phyloP scores from a whole-genome alignment of 2,797 vertebrate genomes.

The Chaetodon trifasciatus region DNA sequence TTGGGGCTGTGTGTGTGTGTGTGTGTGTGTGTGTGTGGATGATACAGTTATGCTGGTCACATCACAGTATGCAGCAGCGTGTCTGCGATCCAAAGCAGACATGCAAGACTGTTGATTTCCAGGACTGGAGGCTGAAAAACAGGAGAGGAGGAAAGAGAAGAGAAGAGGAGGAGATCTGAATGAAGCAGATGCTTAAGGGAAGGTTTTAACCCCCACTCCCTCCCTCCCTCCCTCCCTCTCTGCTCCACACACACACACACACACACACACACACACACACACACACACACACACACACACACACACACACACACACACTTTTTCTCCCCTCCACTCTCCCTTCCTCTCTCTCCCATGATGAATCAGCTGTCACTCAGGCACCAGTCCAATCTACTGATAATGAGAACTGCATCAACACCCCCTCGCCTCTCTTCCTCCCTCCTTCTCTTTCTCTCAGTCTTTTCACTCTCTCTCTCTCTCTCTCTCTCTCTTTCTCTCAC shows the following conservation, averaged over 20 bases:
- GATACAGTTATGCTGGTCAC: slow-evolving; percentile 58
- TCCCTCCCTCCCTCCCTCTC: neutral
- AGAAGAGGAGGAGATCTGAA: slow-evolving; percentile 70
- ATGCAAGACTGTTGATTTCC: slow-evolving; percentile 56
- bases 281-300: slow-evolving; percentile 19
- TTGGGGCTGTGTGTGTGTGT: slow-evolving; percentile 29
- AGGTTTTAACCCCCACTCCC: slow-evolving; percentile 60
- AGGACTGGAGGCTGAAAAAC: slow-evolving; percentile 49
- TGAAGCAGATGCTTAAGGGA: slow-evolving; percentile 86
- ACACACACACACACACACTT: slow-evolving; percentile 21
- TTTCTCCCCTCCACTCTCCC: slow-evolving; percentile 67
- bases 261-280: slow-evolving; percentile 21
- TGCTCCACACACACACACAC: slow-evolving; percentile 1
- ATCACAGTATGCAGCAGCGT: slow-evolving; percentile 38
- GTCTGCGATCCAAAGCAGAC: slow-evolving; percentile 53
- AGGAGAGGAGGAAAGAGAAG: slow-evolving; percentile 26
- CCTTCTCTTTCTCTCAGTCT: slow-evolving; percentile 60
- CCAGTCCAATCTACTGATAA: slow-evolving; percentile 96
- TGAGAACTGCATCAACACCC: slow-evolving; percentile 92
- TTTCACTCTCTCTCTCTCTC: slow-evolving; percentile 46
- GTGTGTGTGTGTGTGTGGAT: slow-evolving; percentile 37
- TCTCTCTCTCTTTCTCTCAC: slow-evolving; percentile 5
- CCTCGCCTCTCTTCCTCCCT: slow-evolving; percentile 67
- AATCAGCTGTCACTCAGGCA: slow-evolving; percentile 95
- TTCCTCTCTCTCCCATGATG: slow-evolving; percentile 90